These are phyloP conservation scores for Ceratina japonica DNA, from an alignment of 1,140 invertebrate species.

Conservation along the genomic window DNA sequence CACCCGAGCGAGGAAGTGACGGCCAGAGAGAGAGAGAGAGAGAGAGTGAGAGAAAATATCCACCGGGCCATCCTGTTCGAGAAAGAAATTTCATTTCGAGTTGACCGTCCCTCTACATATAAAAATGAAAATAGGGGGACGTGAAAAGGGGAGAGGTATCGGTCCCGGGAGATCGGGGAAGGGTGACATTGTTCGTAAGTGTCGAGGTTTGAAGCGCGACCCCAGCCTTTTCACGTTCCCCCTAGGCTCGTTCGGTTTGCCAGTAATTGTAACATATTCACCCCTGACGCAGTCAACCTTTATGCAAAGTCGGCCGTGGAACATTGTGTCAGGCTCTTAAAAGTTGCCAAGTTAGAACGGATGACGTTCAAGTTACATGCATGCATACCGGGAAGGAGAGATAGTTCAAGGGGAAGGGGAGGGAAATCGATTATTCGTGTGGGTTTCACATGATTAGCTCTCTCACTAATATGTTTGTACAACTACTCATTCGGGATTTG, in stretches of 20 bases:
- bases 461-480: too few relatives aligned
- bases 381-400: background rate
- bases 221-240: conserved; percentile 12
- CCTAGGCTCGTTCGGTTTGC: conserved; percentile 71
- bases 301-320: conserved; percentile 43
- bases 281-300: conserved; percentile 61
- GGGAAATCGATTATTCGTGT: background rate
- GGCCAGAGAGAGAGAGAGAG: conserved; percentile 8
- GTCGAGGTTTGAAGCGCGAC: conserved; percentile 59
- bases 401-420: background rate
- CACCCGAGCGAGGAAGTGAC: conserved; percentile 34
- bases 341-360: conserved; percentile 42
- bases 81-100: conserved; percentile 71
- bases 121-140: conserved; percentile 26
- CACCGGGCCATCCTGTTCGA: conserved; percentile 44
- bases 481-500: background rate
- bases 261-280: conserved; percentile 79
- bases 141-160: conserved; percentile 28
- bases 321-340: conserved; percentile 45
- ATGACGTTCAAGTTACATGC: background rate
- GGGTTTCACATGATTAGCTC: too few relatives aligned
- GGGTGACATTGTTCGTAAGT: conserved; percentile 72
- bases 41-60: too few relatives aligned
- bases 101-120: conserved; percentile 34
- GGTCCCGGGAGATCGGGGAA: conserved; percentile 35